Base-by-base conservation (phyloP, 2,888 invertebrate species). In the Harpalus rufipes region DNA sequence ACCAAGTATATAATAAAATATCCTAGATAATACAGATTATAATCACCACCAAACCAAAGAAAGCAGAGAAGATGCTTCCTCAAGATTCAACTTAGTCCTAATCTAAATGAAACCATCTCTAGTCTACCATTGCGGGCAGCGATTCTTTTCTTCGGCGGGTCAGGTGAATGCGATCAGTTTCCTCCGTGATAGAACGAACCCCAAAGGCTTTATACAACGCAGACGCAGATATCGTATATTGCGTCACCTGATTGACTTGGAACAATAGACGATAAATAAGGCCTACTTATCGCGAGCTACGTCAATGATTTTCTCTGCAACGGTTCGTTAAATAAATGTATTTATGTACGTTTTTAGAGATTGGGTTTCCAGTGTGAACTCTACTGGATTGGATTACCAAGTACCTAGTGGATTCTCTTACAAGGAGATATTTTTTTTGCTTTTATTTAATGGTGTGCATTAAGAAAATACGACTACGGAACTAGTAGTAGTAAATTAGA, bases 231-330 rank as follows among this genome's bases (percentile, higher is more conserved):
- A 74, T 84, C 84, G 84, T 74, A 84, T 84, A 58, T 78, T 63
- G 76, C 61, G 58, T 84, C 84, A 65, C 65, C 84, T 78, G 84
- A 84, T 84, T 84, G 84, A 84, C 84, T 84, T 44, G 78, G 78
- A 84, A 84, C 84, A 84, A 84, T 84, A 84, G 84, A 84, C 78
- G 51, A 65, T 84, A 81, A 81, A 81, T 81, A 68, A 68, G 32
- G 56, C 56, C n/a, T 78, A 78, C 78, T 78, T 78, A 78, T 78
- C 78, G 56, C 58, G 0, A 14, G 21, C 51, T 81, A 51, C 56
- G 81, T 81, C 81, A 81, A 81, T 68, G 81, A 81, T 81, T 80
- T 79, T 63, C 81, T 68, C 74, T 59, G 83, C 61, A 83, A 83
- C 83, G 83, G 74, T 63, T 83, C 83, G 83, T 58, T 83, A 74